Percentiles rank a stretch among this genome's conserved stretches.
Evolutionary conservation across 64 coral and sea anemone species (phyloP).

Genomic region (Platygyra sinensis): DNA sequence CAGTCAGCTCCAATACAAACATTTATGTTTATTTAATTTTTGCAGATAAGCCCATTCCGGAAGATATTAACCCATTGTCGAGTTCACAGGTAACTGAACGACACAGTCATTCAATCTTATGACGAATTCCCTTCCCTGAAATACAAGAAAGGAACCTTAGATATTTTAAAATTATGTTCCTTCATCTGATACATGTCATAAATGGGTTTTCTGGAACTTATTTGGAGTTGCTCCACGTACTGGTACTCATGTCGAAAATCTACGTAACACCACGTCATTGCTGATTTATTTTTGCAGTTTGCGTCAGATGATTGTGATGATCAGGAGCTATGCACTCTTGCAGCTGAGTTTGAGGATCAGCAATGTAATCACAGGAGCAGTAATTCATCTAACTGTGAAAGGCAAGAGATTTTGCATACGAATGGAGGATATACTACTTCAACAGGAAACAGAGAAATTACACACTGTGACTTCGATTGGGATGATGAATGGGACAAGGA

Average conservation of each 20-base stretch:
- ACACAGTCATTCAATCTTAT: too few relatives aligned
- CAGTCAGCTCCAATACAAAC: too few relatives aligned
- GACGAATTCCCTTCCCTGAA: too few relatives aligned
- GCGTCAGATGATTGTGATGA: neutral
- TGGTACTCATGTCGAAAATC: neutral
- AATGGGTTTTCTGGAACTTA: too few relatives aligned
- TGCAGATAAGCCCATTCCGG: slow-evolving; percentile 62
- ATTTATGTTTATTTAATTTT: neutral
- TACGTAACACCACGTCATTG: neutral
- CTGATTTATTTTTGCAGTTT: neutral
- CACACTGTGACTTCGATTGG: neutral
- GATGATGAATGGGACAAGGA: neutral
- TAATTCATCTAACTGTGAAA: neutral
- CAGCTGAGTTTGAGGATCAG: slow-evolving; percentile 1
- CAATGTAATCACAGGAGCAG: too few relatives aligned
- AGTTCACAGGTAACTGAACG: neutral
- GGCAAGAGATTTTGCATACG: neutral
- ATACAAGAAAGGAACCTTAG: too few relatives aligned
- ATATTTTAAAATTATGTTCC: too few relatives aligned
- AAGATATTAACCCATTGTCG: slow-evolving; percentile 58
- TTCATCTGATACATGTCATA: too few relatives aligned
- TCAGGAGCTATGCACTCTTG: slow-evolving; percentile 12
- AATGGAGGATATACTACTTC: neutral
- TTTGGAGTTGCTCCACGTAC: neutral
- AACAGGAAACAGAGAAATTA: neutral